A percentile compares a stretch with the other conserved stretches of the same genome.
These are phyloP conservation scores for Sarcophaga caerulescens DNA, from an alignment of 2,888 invertebrate genomes.

Conservation along the genomic window DNA sequence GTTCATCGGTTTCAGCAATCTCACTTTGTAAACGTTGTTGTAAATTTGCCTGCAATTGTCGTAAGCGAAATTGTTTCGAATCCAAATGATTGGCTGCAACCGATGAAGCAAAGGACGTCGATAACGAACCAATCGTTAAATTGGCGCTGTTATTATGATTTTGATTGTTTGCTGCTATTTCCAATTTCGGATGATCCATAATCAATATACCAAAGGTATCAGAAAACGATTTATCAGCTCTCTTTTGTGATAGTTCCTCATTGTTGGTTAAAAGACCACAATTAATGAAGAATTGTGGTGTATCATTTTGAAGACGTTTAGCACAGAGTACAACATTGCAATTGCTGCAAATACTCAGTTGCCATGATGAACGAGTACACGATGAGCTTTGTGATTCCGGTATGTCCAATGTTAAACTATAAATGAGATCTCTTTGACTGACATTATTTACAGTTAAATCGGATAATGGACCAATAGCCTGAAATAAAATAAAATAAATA, in stretches of 20 bases:
- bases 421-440: constrained; percentile 76
- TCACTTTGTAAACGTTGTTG: constrained; percentile 87
- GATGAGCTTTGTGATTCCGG: constrained; percentile 44
- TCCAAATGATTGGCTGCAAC: constrained; percentile 59
- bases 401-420: constrained; percentile 73
- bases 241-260: constrained; percentile 84
- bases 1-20: constrained; percentile 87
- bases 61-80: constrained; percentile 72
- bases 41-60: constrained; percentile 83
- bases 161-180: constrained; percentile 29
- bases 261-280: constrained; percentile 81
- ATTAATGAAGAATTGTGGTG: constrained; percentile 76
- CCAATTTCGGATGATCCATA: constrained; percentile 73
- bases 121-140: constrained; percentile 70
- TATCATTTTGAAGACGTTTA: constrained; percentile 69
- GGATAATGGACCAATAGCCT: constrained; percentile 77
- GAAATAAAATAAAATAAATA: constrained; percentile 63
- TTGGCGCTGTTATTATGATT: constrained; percentile 52
- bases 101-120: constrained; percentile 50
- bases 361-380: constrained; percentile 73
- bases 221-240: constrained; percentile 86
- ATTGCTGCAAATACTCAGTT: constrained; percentile 78
- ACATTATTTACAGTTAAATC: constrained; percentile 76
- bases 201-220: constrained; percentile 87
- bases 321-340: constrained; percentile 78